Evolutionary conservation across 2,113 vertebrate species (phyloP), one percentile per base, ranked within the genome.

Genomic region (Gavia stellata): DNA sequence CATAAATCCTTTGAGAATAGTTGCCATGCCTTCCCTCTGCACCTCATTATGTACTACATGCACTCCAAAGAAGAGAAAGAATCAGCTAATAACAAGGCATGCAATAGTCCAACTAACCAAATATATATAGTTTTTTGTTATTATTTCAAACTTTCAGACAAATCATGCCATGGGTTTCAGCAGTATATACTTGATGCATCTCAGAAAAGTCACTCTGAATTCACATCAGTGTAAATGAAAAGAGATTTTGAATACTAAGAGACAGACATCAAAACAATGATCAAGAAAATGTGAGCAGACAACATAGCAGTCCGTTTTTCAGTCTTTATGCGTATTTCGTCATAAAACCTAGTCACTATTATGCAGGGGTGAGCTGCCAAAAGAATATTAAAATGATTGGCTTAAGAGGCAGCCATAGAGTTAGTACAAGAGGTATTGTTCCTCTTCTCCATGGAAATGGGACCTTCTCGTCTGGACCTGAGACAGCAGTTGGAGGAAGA

Each of bases 261-360:
- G 34, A 49, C 58, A 82, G 13, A 34, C 77, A 84, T 95, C 73
- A 92, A 89, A 92, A 89, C n/a, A 84, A 65, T 3, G 53, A 92
- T 91, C 44, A 94, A 90, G 52, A 82, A 86, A 90, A 81, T 58
- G 29, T 66, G 15, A 95, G 40, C 34, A 84, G 33, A 55, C 36
- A 33, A 55, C 36, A 33, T 29, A 92, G 58, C 25, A 86, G 75
- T 24, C 81, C 88, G 67, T 6, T 88, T 92, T 85, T 73, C 88
- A 92, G 59, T 36, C 59, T 93, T 77, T 18, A 83, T 93, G 86
- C 68, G 83, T 94, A 90, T 88, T 95, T 95, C 8, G 73, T 88
- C 29, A 78, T 42, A 94, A 93, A 91, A 14, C 14, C 45, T 66
- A 86, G 67, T 88, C 71, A 42, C 45, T 85, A 34, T 85, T 94